Conservation (phyloP, 1,140 invertebrate species). For the Homalodisca vitripennis region DNA sequence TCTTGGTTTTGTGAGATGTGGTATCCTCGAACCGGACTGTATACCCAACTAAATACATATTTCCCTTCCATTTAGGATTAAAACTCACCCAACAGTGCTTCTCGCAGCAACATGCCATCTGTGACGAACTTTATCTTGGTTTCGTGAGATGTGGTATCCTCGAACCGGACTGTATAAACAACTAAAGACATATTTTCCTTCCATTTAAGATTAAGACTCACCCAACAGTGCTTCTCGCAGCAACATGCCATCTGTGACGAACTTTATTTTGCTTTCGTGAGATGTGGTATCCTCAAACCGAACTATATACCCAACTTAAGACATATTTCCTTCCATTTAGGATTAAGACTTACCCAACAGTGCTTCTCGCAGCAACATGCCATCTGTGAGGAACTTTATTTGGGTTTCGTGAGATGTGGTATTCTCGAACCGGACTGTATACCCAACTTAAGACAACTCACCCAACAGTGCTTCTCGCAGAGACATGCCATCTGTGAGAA, state of each 20-base stretch:
- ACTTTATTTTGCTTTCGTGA: constrained; percentile 77
- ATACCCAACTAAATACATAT: constrained; percentile 85
- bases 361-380: constrained; percentile 90
- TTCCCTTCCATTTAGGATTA: no score
- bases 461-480: constrained; percentile 80
- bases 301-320: constrained; percentile 89
- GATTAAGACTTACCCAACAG: constrained; percentile 61
- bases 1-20: constrained; percentile 70
- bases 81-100: constrained; percentile 69
- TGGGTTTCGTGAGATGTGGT: constrained; percentile 70
- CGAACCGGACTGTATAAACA: constrained; percentile 92
- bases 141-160: constrained; percentile 70
- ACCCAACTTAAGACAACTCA: constrained; percentile 73
- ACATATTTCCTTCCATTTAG: no score
- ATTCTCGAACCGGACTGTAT: constrained; percentile 92
- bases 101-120: constrained; percentile 92
- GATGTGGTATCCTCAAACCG: constrained; percentile 88
- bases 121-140: constrained; percentile 90
- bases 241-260: constrained; percentile 94
- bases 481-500: constrained; percentile 94
- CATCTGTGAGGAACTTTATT: constrained; percentile 91
- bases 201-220: no score
- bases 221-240: constrained; percentile 80
- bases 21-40: constrained; percentile 91
- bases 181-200: no score